Conservation (phyloP, 2,797 vertebrate genomes). For the Salarias fasciatus region DNA sequence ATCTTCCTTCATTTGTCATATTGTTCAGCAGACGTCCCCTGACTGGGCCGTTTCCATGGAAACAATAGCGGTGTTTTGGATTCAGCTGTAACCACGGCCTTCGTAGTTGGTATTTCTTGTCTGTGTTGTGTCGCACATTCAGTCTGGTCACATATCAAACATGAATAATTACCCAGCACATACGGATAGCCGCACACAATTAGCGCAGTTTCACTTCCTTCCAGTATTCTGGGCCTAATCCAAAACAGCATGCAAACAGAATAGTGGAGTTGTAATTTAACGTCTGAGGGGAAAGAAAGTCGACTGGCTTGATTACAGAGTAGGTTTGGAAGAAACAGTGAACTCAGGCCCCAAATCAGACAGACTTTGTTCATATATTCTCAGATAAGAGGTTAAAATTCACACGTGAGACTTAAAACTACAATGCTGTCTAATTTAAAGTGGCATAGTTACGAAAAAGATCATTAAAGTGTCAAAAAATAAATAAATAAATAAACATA, state of each 20-base stretch:
- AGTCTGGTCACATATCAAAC: neutral
- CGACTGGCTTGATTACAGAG: too few species aligned
- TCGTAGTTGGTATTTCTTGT: neutral
- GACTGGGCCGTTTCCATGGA: constrained; percentile 33
- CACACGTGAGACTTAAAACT: too few species aligned
- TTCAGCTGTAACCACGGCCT: constrained; percentile 4
- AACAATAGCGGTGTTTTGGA: constrained; percentile 31
- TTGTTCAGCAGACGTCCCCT: constrained; percentile 8
- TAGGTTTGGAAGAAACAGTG: too few species aligned
- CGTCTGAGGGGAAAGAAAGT: too few species aligned
- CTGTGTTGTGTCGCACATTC: neutral
- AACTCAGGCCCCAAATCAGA: too few species aligned
- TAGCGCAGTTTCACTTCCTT: neutral
- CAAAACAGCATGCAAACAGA: neutral
- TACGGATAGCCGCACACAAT: too few species aligned
- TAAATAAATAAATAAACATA: too few species aligned
- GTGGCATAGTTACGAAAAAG: too few species aligned
- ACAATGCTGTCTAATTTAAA: too few species aligned
- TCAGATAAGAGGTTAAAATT: too few species aligned
- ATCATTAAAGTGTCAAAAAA: too few species aligned
- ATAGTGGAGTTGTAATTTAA: neutral
- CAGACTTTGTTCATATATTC: too few species aligned
- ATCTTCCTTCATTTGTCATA: constrained; percentile 7
- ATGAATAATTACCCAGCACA: neutral
- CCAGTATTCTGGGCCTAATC: neutral